phyloP scores from a whole-genome alignment of 2,113 vertebrate species.

The Ctenomys sociabilis region DNA sequence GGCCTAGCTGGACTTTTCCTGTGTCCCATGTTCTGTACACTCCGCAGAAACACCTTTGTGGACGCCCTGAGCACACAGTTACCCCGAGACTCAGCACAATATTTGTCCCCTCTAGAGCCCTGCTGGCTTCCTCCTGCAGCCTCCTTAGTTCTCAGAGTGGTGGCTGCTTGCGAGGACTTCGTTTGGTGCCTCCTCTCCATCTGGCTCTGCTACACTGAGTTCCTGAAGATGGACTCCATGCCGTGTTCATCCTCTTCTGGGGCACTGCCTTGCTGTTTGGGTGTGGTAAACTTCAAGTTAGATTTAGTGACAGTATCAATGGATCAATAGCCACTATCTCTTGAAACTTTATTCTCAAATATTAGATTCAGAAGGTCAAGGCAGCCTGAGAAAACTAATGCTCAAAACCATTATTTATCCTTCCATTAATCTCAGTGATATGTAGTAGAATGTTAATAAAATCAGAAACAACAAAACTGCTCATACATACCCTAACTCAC shows the following conservation, averaged over 20 bases:
- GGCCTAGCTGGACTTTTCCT: background rate
- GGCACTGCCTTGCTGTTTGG: background rate
- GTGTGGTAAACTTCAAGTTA: background rate
- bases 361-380: background rate
- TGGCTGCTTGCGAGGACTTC: background rate
- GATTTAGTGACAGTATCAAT: background rate
- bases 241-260: background rate
- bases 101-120: background rate
- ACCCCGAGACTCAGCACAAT: rapidly evolving
- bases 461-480: background rate
- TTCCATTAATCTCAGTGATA: background rate
- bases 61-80: background rate
- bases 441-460: background rate
- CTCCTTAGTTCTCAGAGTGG: background rate
- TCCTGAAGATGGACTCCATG: background rate
- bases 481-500: background rate
- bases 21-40: background rate
- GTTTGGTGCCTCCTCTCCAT: background rate
- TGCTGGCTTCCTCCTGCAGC: background rate
- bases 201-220: background rate
- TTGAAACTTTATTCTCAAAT: background rate
- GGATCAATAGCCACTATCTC: background rate
- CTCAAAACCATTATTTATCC: background rate
- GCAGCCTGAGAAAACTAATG: background rate
- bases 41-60: background rate